Percentiles rank a stretch among this genome's conserved stretches.
Evolutionary conservation across 1,140 invertebrate genomes (phyloP).

Genomic region (Orchesella cincta): DNA sequence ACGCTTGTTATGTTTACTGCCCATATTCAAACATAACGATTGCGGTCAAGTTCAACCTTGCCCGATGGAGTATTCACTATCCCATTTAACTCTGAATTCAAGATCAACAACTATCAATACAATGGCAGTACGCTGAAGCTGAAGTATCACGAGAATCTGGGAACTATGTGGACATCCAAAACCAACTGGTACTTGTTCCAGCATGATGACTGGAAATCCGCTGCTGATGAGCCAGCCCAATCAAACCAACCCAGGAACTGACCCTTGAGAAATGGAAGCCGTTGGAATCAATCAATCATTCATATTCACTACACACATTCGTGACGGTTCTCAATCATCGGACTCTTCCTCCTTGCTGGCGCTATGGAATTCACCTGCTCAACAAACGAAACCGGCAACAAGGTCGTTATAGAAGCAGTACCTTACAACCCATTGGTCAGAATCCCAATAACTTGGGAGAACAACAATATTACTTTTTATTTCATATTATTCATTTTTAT

Average conservation of each 20-base stretch:
- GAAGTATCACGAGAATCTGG: slow-evolving; percentile 6
- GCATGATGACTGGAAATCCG: background rate
- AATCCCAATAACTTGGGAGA: background rate
- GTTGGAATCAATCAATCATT: background rate
- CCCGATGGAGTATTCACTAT: slow-evolving; percentile 30
- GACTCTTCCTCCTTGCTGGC: background rate
- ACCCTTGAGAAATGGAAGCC: background rate
- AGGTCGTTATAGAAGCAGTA: background rate
- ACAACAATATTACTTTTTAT: background rate
- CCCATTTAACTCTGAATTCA: slow-evolving; percentile 15
- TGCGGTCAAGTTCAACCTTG: background rate
- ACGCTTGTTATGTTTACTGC: slow-evolving; percentile 30
- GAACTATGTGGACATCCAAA: slow-evolving; percentile 27
- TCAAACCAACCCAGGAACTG: background rate
- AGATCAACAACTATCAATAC: slow-evolving; percentile 37
- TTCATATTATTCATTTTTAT: background rate
- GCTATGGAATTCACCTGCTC: background rate
- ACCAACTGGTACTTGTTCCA: slow-evolving; percentile 37
- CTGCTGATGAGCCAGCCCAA: background rate
- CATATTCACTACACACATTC: background rate
- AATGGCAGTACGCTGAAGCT: slow-evolving; percentile 23
- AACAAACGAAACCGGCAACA: background rate
- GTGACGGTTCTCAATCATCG: background rate
- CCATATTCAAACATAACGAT: slow-evolving; percentile 20
- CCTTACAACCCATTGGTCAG: background rate